Evolutionary conservation across 2,888 invertebrate genomes (phyloP).

Genomic region (Acleris cristana): DNA sequence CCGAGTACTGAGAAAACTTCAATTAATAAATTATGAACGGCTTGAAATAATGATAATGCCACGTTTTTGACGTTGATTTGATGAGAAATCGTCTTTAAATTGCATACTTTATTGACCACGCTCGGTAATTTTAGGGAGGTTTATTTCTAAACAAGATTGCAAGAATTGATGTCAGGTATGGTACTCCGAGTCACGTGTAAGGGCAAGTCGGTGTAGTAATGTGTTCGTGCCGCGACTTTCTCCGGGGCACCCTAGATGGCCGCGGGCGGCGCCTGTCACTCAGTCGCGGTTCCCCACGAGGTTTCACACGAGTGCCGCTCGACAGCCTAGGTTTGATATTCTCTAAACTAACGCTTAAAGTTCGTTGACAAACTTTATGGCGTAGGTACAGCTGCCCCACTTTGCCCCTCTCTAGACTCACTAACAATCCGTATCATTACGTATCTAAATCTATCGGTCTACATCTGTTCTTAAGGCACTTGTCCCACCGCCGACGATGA

Average conservation of each 20-base stretch:
- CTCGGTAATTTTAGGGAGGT: no score
- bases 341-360: no score
- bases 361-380: no score
- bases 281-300: conserved; percentile 39
- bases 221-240: conserved; percentile 45
- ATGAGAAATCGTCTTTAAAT: neutral
- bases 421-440: no score
- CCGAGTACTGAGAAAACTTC: conserved; percentile 46
- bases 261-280: conserved; percentile 40
- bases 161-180: no score
- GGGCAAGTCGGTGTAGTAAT: conserved; percentile 24
- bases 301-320: conserved; percentile 15
- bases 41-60: conserved; percentile 37
- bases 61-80: neutral
- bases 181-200: neutral
- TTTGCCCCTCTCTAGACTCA: no score
- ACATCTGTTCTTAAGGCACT: no score
- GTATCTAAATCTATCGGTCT: no score
- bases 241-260: conserved; percentile 45
- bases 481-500: no score
- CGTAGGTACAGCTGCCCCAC: no score
- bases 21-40: conserved; percentile 49
- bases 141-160: no score
- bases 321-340: no score
- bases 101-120: neutral